Evolutionary conservation across 1,140 invertebrate species (phyloP).

Genomic region (Gryllus bimaculatus): DNA sequence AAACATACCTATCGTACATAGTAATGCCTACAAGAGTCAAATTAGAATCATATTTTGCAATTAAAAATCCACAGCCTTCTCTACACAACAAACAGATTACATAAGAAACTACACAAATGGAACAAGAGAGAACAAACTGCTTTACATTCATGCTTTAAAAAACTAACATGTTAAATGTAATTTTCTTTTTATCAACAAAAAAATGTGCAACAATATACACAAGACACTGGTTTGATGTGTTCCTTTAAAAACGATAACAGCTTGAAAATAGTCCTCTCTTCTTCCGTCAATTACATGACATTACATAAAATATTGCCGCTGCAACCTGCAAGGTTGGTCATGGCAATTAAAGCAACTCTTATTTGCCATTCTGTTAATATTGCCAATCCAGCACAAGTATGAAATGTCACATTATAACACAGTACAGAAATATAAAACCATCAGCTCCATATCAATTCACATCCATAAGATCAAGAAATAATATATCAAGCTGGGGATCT

Average conservation of each 20-base stretch:
- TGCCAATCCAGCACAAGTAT: too few relatives aligned
- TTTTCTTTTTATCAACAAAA: neutral
- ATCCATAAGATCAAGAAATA: too few relatives aligned
- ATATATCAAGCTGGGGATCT: too few relatives aligned
- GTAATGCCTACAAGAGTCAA: neutral
- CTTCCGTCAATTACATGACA: too few relatives aligned
- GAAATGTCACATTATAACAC: neutral
- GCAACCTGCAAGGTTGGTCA: too few relatives aligned
- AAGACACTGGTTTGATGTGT: too few relatives aligned
- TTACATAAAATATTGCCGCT: too few relatives aligned
- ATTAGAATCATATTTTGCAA: neutral
- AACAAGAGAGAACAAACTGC: neutral
- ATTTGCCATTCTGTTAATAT: too few relatives aligned
- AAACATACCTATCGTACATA: neutral
- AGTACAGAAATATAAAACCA: neutral
- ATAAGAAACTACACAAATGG: neutral
- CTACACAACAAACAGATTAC: neutral
- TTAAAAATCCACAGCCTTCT: neutral
- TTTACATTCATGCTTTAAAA: neutral
- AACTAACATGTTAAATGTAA: neutral
- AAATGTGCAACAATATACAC: neutral
- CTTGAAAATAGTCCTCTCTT: too few relatives aligned
- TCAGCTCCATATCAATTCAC: too few relatives aligned
- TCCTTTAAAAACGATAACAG: too few relatives aligned
- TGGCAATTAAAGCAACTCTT: too few relatives aligned